These are phyloP conservation scores for Leptinotarsa rubiginosa DNA, from an alignment of 2,888 invertebrate species.

Conservation along the genomic window DNA sequence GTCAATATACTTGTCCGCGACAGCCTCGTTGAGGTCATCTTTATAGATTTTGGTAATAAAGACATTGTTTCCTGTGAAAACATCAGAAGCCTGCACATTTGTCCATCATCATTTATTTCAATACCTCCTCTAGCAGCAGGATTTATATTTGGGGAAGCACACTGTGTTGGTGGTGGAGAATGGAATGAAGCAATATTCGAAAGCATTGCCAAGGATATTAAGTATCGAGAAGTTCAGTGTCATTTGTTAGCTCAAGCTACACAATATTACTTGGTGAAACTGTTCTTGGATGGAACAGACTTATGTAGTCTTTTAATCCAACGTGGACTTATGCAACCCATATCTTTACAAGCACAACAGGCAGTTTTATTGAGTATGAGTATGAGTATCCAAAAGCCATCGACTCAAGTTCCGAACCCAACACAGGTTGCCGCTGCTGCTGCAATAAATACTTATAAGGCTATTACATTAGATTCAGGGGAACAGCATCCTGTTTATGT, in stretches of 20 bases:
- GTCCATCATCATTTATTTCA: conserved; percentile 65
- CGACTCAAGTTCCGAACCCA: background rate
- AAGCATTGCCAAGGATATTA: conserved; percentile 63
- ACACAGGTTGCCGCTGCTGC: background rate
- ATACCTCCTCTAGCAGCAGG: conserved; percentile 72
- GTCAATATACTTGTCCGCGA: conserved; percentile 60
- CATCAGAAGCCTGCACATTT: conserved; percentile 71
- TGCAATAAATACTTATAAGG: conserved; percentile 68
- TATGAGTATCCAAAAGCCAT: conserved; percentile 64
- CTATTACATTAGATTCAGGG: conserved; percentile 68
- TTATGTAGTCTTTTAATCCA: conserved; percentile 67
- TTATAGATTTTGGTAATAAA: conserved; percentile 77
- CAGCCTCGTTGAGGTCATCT: conserved; percentile 71
- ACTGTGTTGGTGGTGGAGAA: conserved; percentile 62
- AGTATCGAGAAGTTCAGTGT: conserved; percentile 64
- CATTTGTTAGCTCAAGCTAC: conserved; percentile 60
- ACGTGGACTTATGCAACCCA: conserved; percentile 67
- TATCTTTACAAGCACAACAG: conserved; percentile 69
- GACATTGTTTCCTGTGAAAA: conserved; percentile 72
- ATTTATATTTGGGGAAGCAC: conserved; percentile 72
- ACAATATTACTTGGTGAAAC: conserved; percentile 64
- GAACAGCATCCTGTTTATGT: conserved; percentile 77
- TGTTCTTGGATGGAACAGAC: conserved; percentile 62
- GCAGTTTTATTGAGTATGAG: conserved; percentile 56
- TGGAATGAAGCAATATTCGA: conserved; percentile 68